phyloP scores from a whole-genome alignment of 2,113 vertebrate species.

The Callopanchax toddi region DNA sequence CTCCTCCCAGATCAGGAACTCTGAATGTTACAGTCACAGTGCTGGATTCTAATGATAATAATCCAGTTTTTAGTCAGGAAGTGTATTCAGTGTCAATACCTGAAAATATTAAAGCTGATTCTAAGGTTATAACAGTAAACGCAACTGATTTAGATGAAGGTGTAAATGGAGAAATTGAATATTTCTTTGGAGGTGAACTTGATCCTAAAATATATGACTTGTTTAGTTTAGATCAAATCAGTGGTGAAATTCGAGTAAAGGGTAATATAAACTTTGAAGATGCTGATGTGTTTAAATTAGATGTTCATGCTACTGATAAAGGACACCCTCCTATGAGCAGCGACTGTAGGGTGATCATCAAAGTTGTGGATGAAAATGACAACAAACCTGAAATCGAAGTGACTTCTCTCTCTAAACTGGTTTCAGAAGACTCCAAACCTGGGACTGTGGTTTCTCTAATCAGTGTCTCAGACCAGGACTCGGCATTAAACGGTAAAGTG shows the following conservation, averaged over 20 bases:
- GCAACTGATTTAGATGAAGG: conserved; percentile 71
- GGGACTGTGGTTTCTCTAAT: conserved; percentile 75
- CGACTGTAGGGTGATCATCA: conserved; percentile 66
- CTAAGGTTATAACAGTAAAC: conserved; percentile 46
- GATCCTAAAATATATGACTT: conserved; percentile 28
- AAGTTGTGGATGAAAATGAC: conserved; percentile 71
- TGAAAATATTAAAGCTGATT: conserved; percentile 57
- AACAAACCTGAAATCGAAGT: conserved; percentile 75
- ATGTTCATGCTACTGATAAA: conserved; percentile 70
- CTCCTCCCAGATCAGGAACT: conserved; percentile 55
- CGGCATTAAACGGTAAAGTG: conserved; percentile 66
- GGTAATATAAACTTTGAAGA: conserved; percentile 68
- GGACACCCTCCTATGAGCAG: conserved; percentile 65
- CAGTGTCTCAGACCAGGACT: conserved; percentile 69
- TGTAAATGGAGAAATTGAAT: conserved; percentile 65
- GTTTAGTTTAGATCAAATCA: conserved; percentile 62
- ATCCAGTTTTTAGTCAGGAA: conserved; percentile 67
- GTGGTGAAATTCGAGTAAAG: conserved; percentile 67
- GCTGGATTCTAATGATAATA: conserved; percentile 76
- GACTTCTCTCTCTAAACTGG: conserved; percentile 63
- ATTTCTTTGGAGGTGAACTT: conserved; percentile 56
- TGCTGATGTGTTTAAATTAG: conserved; percentile 52
- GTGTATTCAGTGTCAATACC: conserved; percentile 48
- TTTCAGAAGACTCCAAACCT: conserved; percentile 64
- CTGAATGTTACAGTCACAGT: conserved; percentile 70